These are phyloP conservation scores for Trichopria drosophilae DNA, from an alignment of 2,888 invertebrate species.

Conservation along the genomic window DNA sequence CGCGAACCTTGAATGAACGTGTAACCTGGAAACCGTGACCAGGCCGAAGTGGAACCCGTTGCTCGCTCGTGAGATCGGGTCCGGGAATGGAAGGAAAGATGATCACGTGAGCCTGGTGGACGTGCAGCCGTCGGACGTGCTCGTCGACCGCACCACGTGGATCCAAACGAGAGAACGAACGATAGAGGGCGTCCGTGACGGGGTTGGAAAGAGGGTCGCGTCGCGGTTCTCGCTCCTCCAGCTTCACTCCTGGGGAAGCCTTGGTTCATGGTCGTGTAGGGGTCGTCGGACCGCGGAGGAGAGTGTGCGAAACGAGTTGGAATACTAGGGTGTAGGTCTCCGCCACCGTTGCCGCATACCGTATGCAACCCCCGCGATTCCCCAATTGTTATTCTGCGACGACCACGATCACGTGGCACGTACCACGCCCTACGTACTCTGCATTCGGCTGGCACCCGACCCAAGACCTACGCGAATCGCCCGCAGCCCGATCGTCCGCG, in stretches of 20 bases:
- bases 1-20: slow-evolving; percentile 37
- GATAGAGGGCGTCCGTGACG: slow-evolving; percentile 41
- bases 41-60: slow-evolving; percentile 33
- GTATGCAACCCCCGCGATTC: slow-evolving; percentile 46
- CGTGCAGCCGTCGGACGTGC: slow-evolving; percentile 46
- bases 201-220: slow-evolving; percentile 46
- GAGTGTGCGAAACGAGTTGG: slow-evolving; percentile 26
- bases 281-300: slow-evolving; percentile 14
- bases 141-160: slow-evolving; percentile 39
- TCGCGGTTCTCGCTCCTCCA: slow-evolving; percentile 26
- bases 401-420: slow-evolving; percentile 43
- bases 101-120: slow-evolving; percentile 36
- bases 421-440: slow-evolving; percentile 41
- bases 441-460: slow-evolving; percentile 41
- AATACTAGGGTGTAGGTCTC: slow-evolving; percentile 29
- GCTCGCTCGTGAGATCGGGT: slow-evolving; percentile 15
- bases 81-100: slow-evolving; percentile 35
- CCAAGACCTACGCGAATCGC: slow-evolving; percentile 21
- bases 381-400: slow-evolving; percentile 53
- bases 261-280: slow-evolving; percentile 38
- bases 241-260: slow-evolving; percentile 20
- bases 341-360: slow-evolving; percentile 28
- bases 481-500: too few species aligned
- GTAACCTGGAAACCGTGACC: slow-evolving; percentile 48
- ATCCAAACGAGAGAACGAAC: slow-evolving; percentile 35